Evolutionary conservation across 1,140 invertebrate species (phyloP).

Genomic region (Bombus soroeensis): DNA sequence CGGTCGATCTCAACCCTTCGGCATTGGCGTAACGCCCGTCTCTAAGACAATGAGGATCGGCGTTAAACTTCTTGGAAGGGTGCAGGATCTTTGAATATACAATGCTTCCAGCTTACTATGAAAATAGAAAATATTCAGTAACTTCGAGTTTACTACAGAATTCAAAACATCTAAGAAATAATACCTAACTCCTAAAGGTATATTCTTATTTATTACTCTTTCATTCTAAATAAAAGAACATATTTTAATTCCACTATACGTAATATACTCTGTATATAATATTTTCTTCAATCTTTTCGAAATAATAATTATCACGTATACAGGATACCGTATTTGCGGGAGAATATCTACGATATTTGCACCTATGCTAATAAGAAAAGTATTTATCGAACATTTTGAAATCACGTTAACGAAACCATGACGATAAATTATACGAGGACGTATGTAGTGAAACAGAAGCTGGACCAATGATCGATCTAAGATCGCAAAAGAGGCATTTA

Average conservation of each 20-base stretch:
- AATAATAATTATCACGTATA: neutral
- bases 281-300: neutral
- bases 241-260: neutral
- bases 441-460: neutral
- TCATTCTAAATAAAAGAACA: neutral
- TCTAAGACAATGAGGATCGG: conserved; percentile 41
- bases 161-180: neutral
- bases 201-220: neutral
- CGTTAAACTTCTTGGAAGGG: neutral
- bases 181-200: neutral
- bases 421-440: neutral
- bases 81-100: neutral
- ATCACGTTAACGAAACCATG: neutral
- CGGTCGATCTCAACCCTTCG: conserved; percentile 77
- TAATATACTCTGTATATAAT: neutral
- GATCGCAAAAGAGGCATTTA: conserved; percentile 48
- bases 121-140: neutral
- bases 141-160: neutral
- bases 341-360: too few relatives aligned
- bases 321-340: too few relatives aligned
- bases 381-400: neutral
- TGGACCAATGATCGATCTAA: conserved; percentile 10
- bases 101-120: neutral
- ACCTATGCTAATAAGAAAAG: neutral
- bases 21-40: conserved; percentile 71